Evolutionary conservation across 2,113 vertebrate species (phyloP).

Genomic region (Ceuthmochares aereus): DNA sequence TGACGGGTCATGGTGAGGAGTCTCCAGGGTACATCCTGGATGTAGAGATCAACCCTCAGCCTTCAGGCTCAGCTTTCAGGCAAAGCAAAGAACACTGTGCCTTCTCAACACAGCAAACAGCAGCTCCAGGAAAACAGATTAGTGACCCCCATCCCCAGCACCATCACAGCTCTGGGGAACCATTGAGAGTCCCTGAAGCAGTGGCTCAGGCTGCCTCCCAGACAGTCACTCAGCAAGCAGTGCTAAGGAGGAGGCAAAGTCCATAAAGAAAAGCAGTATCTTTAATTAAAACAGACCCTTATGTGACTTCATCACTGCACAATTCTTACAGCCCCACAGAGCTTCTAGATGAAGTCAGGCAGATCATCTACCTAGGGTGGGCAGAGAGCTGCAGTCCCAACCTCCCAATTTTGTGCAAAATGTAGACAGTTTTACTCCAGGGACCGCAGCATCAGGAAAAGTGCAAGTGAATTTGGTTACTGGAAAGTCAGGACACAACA

Average conservation of each 20-base stretch:
- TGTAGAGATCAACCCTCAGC: background rate
- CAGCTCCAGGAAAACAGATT: background rate
- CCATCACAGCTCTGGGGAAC: background rate
- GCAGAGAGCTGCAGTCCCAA: background rate
- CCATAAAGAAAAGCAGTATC: background rate
- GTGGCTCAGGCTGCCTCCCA: background rate
- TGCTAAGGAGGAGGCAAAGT: background rate
- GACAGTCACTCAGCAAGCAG: background rate
- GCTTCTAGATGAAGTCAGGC: background rate
- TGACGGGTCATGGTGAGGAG: accelerated
- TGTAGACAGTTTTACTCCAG: background rate
- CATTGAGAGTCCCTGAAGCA: background rate
- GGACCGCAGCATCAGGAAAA: background rate
- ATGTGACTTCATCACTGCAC: background rate
- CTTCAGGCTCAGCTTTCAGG: background rate
- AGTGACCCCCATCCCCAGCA: background rate
- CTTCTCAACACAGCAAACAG: background rate
- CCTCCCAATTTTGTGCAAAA: background rate
- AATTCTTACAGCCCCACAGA: background rate
- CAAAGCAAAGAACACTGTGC: background rate
- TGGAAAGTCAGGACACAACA: conserved; percentile 53
- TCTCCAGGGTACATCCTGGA: background rate
- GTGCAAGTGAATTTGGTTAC: conserved; percentile 55
- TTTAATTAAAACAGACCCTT: background rate
- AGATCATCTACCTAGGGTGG: background rate